Evolutionary conservation across 1,140 invertebrate genomes (phyloP), one percentile per base, ranked within the genome.

Genomic region (Trachymyrmex septentrionalis): DNA sequence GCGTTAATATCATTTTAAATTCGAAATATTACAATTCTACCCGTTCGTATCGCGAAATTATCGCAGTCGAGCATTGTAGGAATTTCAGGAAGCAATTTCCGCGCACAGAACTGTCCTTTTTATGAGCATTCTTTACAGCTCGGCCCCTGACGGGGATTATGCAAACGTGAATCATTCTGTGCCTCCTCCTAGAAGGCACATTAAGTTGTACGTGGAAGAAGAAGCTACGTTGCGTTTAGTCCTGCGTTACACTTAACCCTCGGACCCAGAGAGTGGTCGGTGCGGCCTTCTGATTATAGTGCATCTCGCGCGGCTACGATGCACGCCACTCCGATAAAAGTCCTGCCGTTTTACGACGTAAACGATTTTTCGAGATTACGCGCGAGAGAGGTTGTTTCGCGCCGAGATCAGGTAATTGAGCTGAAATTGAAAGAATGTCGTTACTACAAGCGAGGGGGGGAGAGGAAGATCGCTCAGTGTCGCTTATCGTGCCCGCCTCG

Each of bases 401-500:
- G 34, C 55, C 80, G 67, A 21, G 67, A 4, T 38, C 55, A 61
- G 69, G 80, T 84, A 84, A 84, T 84, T 61, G 69, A 53, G 55
- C 73, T 44, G 69, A 89, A 86, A 89, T 80, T 80, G 71, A 88
- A 88, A 88, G 87, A 88, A 86, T 76, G 88, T 86, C 73, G 80
- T 90, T 89, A 86, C 30, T 50, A 72, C 63, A 57, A 69, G n/a
- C 19, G 27, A 9, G 50, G 9, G 10, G 38, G n/a, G n/a, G n/a
- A n/a, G n/a, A n/a, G n/a, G n/a, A n/a, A 14, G 30, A 4, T 9
- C 0, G 38, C 34, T 7, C 34, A 27, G 14, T 16, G 64, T 10
- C 55, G 84, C 85, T 86, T 89, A 89, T 89, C 85, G 76, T 55
- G 76, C 57, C 77, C 34, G 53, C 75, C 82, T 63, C 63, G 50